Conservation (phyloP, 2,888 invertebrate genomes). For the Apotomis turbidana region DNA sequence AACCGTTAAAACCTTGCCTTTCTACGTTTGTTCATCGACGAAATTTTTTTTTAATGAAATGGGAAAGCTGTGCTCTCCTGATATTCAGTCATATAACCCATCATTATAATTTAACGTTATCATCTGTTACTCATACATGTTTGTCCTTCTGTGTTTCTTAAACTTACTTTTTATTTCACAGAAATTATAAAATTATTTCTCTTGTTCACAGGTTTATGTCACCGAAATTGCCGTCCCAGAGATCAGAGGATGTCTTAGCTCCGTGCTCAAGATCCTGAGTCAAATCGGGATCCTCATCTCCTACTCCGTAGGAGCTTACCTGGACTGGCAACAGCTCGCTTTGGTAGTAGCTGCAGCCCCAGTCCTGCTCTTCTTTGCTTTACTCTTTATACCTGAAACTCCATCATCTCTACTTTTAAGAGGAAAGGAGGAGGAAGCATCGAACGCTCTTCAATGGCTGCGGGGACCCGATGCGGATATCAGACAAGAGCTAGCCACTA, state of each 20-base stretch:
- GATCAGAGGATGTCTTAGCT: slow-evolving; percentile 93
- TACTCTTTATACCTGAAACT: slow-evolving; percentile 93
- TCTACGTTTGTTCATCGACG: no score
- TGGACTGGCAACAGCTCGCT: slow-evolving; percentile 93
- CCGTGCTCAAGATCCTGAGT: slow-evolving; percentile 92
- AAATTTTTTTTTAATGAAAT: no score
- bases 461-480: slow-evolving; percentile 91
- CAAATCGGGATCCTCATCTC: slow-evolving; percentile 93
- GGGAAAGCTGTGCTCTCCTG: no score
- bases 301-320: slow-evolving; percentile 91
- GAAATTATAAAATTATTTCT: background rate
- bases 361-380: slow-evolving; percentile 88
- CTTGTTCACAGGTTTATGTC: slow-evolving; percentile 89
- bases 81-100: no score
- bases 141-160: background rate
- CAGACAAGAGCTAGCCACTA: slow-evolving; percentile 87
- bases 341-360: slow-evolving; percentile 90
- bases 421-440: slow-evolving; percentile 89
- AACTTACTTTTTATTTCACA: background rate
- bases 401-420: slow-evolving; percentile 91
- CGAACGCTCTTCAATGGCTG: slow-evolving; percentile 90
- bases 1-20: no score
- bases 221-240: slow-evolving; percentile 95
- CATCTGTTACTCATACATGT: no score
- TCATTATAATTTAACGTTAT: no score